Evolutionary conservation across 1,140 invertebrate genomes (phyloP).

Genomic region (Potamilus streckersoni): DNA sequence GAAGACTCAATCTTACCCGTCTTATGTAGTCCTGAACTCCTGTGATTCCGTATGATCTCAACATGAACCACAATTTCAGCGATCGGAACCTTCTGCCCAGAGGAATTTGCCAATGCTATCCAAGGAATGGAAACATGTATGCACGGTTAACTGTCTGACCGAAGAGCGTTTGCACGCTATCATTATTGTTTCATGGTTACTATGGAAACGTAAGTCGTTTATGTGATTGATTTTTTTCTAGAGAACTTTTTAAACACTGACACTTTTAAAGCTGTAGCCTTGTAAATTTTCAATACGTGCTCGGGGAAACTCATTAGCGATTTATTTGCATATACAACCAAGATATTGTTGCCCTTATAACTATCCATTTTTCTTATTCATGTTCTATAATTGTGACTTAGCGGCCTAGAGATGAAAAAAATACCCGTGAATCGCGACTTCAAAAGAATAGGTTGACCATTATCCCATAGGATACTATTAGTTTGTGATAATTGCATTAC

Average conservation of each 20-base stretch:
- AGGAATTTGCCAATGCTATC: conserved; percentile 94
- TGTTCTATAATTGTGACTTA: too few species aligned
- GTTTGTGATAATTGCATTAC: too few species aligned
- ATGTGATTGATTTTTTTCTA: not conserved
- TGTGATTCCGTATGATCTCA: conserved; percentile 84
- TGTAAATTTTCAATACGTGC: not conserved
- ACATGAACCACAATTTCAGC: conserved; percentile 94
- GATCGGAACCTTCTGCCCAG: conserved; percentile 90
- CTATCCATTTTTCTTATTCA: too few species aligned
- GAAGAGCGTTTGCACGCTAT: not conserved
- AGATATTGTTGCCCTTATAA: too few species aligned
- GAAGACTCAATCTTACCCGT: conserved; percentile 67
- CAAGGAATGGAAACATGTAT: conserved; percentile 10
- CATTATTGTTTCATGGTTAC: not conserved
- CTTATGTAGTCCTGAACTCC: conserved; percentile 85
- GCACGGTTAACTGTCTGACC: not conserved
- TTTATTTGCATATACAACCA: too few species aligned
- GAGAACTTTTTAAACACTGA: not conserved
- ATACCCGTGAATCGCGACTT: too few species aligned
- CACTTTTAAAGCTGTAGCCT: not conserved
- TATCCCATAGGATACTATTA: too few species aligned
- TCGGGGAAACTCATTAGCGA: not conserved
- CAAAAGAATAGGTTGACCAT: too few species aligned
- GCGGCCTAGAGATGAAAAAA: too few species aligned
- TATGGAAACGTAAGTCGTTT: too few species aligned